Evolutionary conservation across 2,113 vertebrate genomes (phyloP).

Genomic region (Rhabdomys dilectus): DNA sequence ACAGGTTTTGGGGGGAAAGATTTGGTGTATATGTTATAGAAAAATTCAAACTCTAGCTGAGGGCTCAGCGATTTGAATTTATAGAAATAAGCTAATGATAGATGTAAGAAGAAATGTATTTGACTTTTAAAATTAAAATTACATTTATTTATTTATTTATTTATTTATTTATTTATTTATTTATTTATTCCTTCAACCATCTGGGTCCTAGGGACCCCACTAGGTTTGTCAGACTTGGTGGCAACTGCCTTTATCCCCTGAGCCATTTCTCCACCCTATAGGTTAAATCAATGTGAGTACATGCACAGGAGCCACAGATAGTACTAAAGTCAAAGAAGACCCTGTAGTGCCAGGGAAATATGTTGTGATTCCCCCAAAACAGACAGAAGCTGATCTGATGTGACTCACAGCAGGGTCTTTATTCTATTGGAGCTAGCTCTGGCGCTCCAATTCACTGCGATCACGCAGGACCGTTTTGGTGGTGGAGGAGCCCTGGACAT

Average conservation of each 20-base stretch:
- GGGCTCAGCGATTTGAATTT: not conserved
- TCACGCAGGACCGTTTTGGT: too few relatives aligned
- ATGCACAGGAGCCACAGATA: not conserved
- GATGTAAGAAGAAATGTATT: not conserved
- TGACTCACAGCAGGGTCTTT: too few relatives aligned
- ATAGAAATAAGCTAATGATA: not conserved
- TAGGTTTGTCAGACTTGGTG: not conserved
- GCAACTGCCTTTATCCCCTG: not conserved
- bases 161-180: not conserved
- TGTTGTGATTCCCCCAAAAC: too few relatives aligned
- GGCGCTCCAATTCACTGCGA: too few relatives aligned
- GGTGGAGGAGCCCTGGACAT: too few relatives aligned
- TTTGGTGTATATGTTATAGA: not conserved
- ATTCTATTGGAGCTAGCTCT: too few relatives aligned
- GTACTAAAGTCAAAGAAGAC: not conserved
- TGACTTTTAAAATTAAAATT: not conserved
- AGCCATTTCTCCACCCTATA: not conserved
- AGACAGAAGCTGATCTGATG: too few relatives aligned
- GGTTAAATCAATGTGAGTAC: not conserved
- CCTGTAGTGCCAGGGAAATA: too few relatives aligned
- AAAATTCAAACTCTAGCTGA: not conserved
- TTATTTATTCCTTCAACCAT: not conserved
- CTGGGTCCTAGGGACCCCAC: not conserved
- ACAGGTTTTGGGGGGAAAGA: not conserved
- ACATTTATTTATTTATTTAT: not conserved